Evolutionary conservation across 2,797 vertebrate genomes (phyloP), one percentile per base, ranked within the genome.

Genomic region (Sorex maritimensis): DNA sequence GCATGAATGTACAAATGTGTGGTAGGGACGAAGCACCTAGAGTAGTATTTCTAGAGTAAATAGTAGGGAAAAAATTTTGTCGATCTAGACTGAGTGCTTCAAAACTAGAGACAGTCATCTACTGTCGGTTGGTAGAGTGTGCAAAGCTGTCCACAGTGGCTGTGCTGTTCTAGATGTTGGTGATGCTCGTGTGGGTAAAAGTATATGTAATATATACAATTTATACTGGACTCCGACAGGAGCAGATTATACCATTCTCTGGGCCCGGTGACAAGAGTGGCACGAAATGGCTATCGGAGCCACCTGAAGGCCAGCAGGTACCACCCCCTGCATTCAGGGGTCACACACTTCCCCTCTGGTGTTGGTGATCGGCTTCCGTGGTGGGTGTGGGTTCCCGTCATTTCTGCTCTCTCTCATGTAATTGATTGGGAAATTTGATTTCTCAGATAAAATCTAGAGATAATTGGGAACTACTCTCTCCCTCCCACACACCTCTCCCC

Each of bases 191-290:
- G 84, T 98, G 95, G 94, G 84, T 98, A 84, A 91, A 95, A 98
- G 95, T 98, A 92, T 98, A 73, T 98, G 96, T 98, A 98, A 98
- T 97, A 52, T 88, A 1, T 98, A 73, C 97, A 97, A 98, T 98
- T 98, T 98, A 98, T 98, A 98, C 99, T 99, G 98, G 99, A 98
- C 98, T 98, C 97, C 98, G 98, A 99, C 99, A 99, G 99, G 99
- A 99, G 98, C 98, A 99, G 99, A 98, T 99, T 99, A 98, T 99
- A 99, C 99, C 99, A 99, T 98, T 99, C 99, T 98, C 98, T 99
- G 98, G 99, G 99, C 97, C 99, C 99, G 98, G 98, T 99, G 98
- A 99, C 99, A 98, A 99, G 99, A 98, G 98, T 99, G 98, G 98
- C 99, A 98, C 99, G 99, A 98, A 99, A 99, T 99, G 99, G 99